These are phyloP conservation scores for Mus spretus DNA, from an alignment of 2,797 vertebrate genomes.

Conservation along the genomic window DNA sequence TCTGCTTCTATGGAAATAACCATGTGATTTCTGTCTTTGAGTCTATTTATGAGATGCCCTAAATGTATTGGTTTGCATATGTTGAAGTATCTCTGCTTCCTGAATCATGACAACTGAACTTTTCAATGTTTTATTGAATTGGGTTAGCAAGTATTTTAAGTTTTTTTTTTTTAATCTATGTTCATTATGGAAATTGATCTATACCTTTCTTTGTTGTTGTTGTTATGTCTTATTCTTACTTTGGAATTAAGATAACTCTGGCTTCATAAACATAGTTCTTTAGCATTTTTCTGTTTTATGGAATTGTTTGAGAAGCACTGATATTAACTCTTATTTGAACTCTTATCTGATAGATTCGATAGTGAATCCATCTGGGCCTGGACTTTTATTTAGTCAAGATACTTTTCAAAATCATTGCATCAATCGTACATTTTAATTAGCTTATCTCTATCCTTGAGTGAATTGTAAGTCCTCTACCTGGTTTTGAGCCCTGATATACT, in stretches of 20 bases:
- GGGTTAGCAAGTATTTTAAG: not conserved
- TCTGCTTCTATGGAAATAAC: not conserved
- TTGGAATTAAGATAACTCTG: not conserved
- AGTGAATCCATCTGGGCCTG: not conserved
- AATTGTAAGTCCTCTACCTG: not conserved
- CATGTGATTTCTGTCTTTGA: not conserved
- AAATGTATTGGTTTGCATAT: not conserved
- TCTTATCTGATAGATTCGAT: not conserved
- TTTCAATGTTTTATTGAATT: not conserved
- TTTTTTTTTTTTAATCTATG: not conserved
- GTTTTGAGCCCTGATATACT: not conserved
- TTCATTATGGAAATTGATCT: not conserved
- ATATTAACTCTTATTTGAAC: not conserved
- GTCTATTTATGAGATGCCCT: not conserved
- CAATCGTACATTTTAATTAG: not conserved
- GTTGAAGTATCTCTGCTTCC: not conserved
- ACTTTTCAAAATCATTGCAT: not conserved
- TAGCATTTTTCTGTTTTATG: not conserved
- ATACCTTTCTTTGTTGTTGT: not conserved
- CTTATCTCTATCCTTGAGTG: not conserved
- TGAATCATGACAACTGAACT: not conserved
- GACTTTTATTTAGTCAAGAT: not conserved
- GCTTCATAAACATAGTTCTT: not conserved
- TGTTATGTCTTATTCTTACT: not conserved
- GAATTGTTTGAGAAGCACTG: not conserved